These are phyloP conservation scores for Gallinago stenura DNA, from an alignment of 2,797 vertebrate species.

Conservation along the genomic window DNA sequence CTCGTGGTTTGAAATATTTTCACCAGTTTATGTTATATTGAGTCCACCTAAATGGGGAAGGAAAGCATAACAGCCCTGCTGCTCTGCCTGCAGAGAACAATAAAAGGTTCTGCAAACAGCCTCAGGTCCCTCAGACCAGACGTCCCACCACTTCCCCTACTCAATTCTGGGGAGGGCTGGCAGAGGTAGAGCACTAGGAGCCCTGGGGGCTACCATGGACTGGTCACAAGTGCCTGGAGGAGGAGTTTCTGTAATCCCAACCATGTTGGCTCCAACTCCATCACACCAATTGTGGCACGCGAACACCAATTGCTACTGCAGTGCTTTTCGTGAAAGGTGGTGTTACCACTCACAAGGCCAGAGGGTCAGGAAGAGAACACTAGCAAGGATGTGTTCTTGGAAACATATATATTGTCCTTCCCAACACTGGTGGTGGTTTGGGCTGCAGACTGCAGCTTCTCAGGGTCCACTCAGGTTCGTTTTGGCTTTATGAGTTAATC, in stretches of 20 bases:
- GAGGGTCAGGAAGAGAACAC: conserved; percentile 41
- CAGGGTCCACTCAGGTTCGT: conserved; percentile 72
- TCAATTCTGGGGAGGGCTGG: not conserved
- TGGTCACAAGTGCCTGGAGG: not conserved
- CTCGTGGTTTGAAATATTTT: not conserved
- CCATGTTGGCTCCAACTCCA: not conserved
- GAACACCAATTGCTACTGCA: not conserved
- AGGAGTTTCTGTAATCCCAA: not conserved
- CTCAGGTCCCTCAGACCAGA: not conserved
- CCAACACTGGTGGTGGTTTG: conserved; percentile 36
- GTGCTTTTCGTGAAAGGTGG: not conserved
- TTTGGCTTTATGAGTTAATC: conserved; percentile 74
- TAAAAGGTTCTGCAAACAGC: not conserved
- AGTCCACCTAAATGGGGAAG: not conserved
- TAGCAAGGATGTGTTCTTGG: conserved; percentile 1
- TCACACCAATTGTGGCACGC: rapidly evolving
- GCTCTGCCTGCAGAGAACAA: not conserved
- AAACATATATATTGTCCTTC: conserved; percentile 55
- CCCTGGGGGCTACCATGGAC: not conserved
- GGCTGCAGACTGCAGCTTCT: conserved; percentile 38
- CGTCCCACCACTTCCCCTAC: not conserved
- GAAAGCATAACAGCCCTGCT: not conserved
- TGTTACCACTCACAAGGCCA: not conserved
- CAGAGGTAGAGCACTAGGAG: not conserved
- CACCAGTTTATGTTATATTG: not conserved